Evolutionary conservation across 2,888 invertebrate genomes (phyloP).

Genomic region (Drosophila kambysellisi): DNA sequence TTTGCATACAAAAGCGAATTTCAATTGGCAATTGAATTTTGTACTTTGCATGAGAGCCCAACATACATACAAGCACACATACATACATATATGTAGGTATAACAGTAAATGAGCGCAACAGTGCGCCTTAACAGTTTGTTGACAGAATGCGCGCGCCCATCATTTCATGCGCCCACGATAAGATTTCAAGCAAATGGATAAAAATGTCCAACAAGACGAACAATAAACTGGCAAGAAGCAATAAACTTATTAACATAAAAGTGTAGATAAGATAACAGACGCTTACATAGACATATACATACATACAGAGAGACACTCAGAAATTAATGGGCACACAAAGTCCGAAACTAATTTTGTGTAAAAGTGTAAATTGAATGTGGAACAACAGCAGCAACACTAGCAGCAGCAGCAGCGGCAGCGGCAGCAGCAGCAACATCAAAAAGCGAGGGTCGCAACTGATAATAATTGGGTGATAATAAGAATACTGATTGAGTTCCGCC

Average conservation of each 20-base stretch:
- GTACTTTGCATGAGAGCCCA: constrained; percentile 28
- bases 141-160: constrained; percentile 25
- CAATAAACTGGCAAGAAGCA: constrained; percentile 31
- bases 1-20: constrained; percentile 37
- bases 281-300: constrained; percentile 1
- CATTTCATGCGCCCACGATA: constrained; percentile 2
- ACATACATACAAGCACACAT: background rate
- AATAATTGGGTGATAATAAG: constrained; percentile 58
- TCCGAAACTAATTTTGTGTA: constrained; percentile 19
- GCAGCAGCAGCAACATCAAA: constrained; percentile 6
- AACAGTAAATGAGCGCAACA: constrained; percentile 30
- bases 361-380: constrained; percentile 20
- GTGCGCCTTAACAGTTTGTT: constrained; percentile 33
- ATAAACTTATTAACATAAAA: constrained; percentile 44
- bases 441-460: constrained; percentile 46
- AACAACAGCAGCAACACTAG: background rate
- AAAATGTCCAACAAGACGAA: constrained; percentile 18
- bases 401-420: background rate
- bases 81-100: background rate
- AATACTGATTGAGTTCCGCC: constrained; percentile 49
- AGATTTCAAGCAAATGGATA: constrained; percentile 38
- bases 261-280: constrained; percentile 36
- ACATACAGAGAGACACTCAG: background rate
- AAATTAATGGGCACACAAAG: constrained; percentile 10
- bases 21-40: constrained; percentile 53